Evolutionary conservation across 2,113 vertebrate genomes (phyloP), one percentile per base, ranked within the genome.

Genomic region (Numenius arquata): DNA sequence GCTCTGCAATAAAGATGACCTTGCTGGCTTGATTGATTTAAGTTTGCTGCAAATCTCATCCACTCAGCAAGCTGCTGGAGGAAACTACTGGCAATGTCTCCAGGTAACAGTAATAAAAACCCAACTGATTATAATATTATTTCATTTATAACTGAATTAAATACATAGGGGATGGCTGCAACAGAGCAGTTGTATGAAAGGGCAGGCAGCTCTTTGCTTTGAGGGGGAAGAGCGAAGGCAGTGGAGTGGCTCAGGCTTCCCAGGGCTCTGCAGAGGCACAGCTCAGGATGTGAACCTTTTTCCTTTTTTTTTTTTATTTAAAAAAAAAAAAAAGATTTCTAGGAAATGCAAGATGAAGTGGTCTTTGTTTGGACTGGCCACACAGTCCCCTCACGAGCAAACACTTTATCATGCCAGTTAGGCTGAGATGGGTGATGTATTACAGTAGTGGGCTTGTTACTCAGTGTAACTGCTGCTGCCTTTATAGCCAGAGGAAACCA

Each of bases 271-370:
- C n/a, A 25, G 61, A 67, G 74, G 77, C 88, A 88, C 71, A 74
- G 89, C 87, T 65, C 85, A 77, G 89, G 81, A 88, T 90, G 84
- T 63, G 81, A 96, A 50, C 15, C 65, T 77, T 53, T 45, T 66
- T 15, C 2, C 5, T 19, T 21, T 25, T 34, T 15, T 41, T 50
- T 27, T 63, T 6, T 75, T 84, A 73, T 56, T 88, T 92, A 86
- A 27, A 18, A 32, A 30, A 11, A 58, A 41, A 25, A 36, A 14
- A 67, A 50, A 67, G 75, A 96, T 97, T 97, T 97, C 97, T 97
- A 98, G 98, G 98, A 98, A 98, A 95, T 73, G 43, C 17, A 12
- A 82, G 75, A 97, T 97, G 97, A 97, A 97, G 75, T 85, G 92
- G 71, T 41, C 97, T 98, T 98, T 98, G 96, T 98, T 84, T 55